These are phyloP conservation scores for Cassiopea xamachana DNA, from an alignment of 30 jellyfish, hydroid and myxozoan genomes.

Conservation along the genomic window DNA sequence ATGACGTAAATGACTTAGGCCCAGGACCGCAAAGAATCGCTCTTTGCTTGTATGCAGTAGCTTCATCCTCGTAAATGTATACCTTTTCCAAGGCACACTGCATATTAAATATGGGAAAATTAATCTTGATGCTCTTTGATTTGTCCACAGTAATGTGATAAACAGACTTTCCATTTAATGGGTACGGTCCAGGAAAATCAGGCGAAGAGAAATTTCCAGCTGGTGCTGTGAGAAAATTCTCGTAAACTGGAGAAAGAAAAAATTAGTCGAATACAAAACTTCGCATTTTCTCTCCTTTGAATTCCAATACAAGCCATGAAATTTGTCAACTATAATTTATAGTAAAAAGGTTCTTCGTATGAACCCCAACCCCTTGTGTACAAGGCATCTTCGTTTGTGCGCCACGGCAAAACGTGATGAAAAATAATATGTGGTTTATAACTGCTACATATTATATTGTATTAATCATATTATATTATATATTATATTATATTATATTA, in stretches of 20 bases:
- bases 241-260: background rate
- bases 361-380: no score
- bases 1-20: background rate
- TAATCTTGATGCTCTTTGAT: background rate
- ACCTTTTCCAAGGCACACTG: background rate
- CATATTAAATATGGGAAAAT: background rate
- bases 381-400: no score
- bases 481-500: no score
- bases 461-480: no score
- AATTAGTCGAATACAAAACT: background rate
- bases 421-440: no score
- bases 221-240: background rate
- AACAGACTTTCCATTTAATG: background rate
- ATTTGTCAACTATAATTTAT: no score
- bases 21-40: background rate
- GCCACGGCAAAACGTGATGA: no score
- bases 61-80: background rate
- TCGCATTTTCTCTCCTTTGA: background rate
- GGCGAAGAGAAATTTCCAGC: background rate
- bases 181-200: background rate
- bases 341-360: no score
- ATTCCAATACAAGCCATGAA: no score
- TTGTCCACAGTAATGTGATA: background rate
- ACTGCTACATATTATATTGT: no score
- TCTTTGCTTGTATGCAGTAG: background rate